These are phyloP conservation scores for Crotophaga sulcirostris DNA, from an alignment of 2,113 vertebrate genomes.

Conservation along the genomic window DNA sequence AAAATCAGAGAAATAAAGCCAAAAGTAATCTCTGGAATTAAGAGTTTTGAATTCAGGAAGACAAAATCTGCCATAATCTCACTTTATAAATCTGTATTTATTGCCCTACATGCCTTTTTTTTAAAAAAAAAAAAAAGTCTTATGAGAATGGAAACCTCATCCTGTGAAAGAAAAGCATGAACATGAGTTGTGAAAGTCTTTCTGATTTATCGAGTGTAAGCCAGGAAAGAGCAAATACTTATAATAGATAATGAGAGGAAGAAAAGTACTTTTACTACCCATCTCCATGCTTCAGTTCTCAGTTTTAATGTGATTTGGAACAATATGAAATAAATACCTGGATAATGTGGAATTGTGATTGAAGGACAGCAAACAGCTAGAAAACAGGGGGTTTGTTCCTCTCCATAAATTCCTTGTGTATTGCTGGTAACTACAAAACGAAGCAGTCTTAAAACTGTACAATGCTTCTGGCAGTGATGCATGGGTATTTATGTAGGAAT, in stretches of 20 bases:
- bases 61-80: background rate
- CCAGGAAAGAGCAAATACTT: background rate
- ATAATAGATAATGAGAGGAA: background rate
- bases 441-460: background rate
- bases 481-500: background rate
- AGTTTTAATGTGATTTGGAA: background rate
- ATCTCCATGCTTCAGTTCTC: background rate
- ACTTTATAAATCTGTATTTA: background rate
- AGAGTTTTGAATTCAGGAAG: background rate
- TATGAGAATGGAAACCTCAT: background rate
- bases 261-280: background rate
- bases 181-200: background rate
- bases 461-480: background rate
- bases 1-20: background rate
- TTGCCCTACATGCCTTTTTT: background rate
- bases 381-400: background rate
- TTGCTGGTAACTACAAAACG: background rate
- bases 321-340: background rate
- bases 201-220: background rate
- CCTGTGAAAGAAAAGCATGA: background rate
- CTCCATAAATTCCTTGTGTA: background rate
- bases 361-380: background rate
- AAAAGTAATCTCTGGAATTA: background rate
- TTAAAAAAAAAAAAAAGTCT: background rate
- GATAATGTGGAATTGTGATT: background rate